phyloP scores from a whole-genome alignment of 2,888 invertebrate species.

The Disparrhopalites patrizii region DNA sequence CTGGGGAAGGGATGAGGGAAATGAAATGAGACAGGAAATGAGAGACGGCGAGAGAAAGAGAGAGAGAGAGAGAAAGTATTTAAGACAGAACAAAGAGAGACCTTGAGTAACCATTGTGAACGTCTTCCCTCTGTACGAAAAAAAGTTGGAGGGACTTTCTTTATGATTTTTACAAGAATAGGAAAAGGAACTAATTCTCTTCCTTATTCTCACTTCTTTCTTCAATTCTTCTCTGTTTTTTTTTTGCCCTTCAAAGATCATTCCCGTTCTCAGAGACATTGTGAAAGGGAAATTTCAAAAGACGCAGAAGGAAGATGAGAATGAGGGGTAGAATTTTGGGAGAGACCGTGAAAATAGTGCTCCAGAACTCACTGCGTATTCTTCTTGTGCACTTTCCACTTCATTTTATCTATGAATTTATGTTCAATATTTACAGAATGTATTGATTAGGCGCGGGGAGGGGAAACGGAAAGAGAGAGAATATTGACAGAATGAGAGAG shows the following conservation, averaged over 20 bases:
- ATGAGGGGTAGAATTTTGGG: background rate
- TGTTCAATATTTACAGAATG: constrained; percentile 20
- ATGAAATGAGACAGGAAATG: background rate
- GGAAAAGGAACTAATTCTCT: too few relatives aligned
- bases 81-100: too few relatives aligned
- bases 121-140: too few relatives aligned
- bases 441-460: constrained; percentile 18
- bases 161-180: too few relatives aligned
- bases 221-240: background rate
- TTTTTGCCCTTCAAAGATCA: background rate
- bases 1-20: background rate
- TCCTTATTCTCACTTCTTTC: too few relatives aligned
- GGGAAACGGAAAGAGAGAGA: too few relatives aligned
- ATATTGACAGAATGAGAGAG: too few relatives aligned
- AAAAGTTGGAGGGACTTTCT: too few relatives aligned
- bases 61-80: too few relatives aligned
- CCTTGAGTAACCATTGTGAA: too few relatives aligned
- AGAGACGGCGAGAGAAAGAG: too few relatives aligned
- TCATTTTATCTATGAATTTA: constrained; percentile 4
- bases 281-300: background rate
- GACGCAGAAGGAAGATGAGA: background rate
- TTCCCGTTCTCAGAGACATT: background rate
- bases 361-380: background rate
- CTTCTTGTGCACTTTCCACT: background rate
- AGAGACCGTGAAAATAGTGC: background rate